These are phyloP conservation scores for Aphelenchoides fujianensis DNA, from an alignment of 1,140 invertebrate species.

Conservation along the genomic window DNA sequence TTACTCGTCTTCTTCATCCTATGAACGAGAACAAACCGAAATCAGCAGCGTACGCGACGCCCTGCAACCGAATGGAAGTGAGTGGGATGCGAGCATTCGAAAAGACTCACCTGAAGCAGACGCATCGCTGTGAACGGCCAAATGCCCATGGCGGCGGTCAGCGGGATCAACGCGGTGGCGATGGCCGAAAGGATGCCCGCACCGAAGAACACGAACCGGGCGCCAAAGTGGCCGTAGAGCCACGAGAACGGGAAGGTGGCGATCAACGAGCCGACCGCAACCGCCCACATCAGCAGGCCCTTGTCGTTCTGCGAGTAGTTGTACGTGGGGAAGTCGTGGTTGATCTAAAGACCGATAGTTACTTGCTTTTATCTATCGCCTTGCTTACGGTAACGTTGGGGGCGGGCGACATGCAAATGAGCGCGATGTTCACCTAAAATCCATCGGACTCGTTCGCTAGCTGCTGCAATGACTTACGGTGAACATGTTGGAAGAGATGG, in stretches of 20 bases:
- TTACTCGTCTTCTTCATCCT: neutral
- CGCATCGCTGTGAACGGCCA: conserved; percentile 33
- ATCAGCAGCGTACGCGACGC: conserved; percentile 27
- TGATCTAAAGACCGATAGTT: neutral
- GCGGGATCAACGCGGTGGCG: conserved; percentile 39
- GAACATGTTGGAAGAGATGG: conserved; percentile 22
- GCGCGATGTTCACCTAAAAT: conserved; percentile 8
- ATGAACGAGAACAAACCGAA: too few relatives aligned
- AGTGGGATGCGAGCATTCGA: neutral
- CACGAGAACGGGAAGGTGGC: conserved; percentile 46
- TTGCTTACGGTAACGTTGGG: conserved; percentile 5
- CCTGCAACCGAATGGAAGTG: conserved; percentile 16
- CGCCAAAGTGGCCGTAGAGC: conserved; percentile 42
- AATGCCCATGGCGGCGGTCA: conserved; percentile 23
- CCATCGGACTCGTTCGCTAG: neutral
- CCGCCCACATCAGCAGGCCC: conserved; percentile 20
- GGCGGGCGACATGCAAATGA: conserved; percentile 17
- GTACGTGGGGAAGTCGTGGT: conserved; percentile 8
- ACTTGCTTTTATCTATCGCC: neutral
- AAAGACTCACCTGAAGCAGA: conserved; percentile 34
- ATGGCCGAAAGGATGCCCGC: conserved; percentile 44
- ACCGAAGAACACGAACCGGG: conserved; percentile 42
- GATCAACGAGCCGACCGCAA: conserved; percentile 34
- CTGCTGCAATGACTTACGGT: neutral
- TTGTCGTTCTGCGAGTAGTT: conserved; percentile 15